A percentile compares a stretch with the other conserved stretches of the same genome.
Evolutionary conservation across 2,888 invertebrate genomes (phyloP).

Genomic region (Acanthosoma haemorrhoidale): DNA sequence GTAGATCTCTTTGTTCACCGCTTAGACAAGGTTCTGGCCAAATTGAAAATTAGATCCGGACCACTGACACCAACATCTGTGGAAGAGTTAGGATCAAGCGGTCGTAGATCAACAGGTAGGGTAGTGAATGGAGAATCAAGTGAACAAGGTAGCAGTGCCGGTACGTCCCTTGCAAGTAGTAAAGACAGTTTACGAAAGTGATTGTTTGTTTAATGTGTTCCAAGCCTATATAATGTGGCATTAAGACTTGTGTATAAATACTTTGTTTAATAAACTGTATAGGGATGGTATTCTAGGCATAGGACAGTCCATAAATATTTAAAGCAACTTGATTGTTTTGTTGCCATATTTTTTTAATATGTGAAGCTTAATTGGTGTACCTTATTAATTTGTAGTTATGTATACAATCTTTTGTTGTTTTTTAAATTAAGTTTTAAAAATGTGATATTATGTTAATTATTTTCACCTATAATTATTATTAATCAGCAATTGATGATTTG

Average conservation of each 20-base stretch:
- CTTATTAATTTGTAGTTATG: neutral
- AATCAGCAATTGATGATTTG: neutral
- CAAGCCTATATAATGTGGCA: conserved; percentile 14
- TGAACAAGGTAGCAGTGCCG: conserved; percentile 43
- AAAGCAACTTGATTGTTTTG: conserved; percentile 10
- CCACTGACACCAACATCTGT: conserved; percentile 45
- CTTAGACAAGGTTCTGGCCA: conserved; percentile 55
- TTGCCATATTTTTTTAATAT: conserved; percentile 21
- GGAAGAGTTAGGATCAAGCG: conserved; percentile 44
- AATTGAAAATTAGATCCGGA: conserved; percentile 45
- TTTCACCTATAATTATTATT: neutral
- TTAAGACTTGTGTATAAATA: conserved; percentile 24
- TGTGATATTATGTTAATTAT: neutral
- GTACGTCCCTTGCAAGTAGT: conserved; percentile 45
- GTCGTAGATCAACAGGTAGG: conserved; percentile 40
- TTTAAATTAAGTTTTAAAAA: neutral
- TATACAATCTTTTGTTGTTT: conserved; percentile 1
- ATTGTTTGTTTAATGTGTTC: conserved; percentile 34
- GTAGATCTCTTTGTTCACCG: conserved; percentile 63
- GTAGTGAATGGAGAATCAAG: conserved; percentile 43
- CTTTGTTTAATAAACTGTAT: conserved; percentile 25
- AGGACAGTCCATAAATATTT: neutral
- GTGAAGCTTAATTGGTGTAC: conserved; percentile 6
- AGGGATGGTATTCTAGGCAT: conserved; percentile 12
- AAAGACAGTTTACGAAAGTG: conserved; percentile 46